Conservation (phyloP, 2,797 vertebrate species). For the Champsocephalus esox region DNA sequence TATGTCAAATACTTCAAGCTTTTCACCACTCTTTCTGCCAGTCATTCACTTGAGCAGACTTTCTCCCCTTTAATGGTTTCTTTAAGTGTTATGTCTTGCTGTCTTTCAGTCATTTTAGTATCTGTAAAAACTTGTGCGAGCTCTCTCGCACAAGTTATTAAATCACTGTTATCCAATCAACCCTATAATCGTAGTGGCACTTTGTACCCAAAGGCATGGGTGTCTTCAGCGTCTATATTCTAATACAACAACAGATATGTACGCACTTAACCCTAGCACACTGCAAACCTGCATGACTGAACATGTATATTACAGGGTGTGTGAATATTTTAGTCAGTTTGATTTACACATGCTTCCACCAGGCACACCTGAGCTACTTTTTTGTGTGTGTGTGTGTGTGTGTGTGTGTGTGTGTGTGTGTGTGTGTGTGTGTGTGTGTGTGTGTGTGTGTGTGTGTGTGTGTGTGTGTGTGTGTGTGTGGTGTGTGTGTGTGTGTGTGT, state of each 20-base stretch:
- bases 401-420: too few relatives aligned
- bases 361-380: too few relatives aligned
- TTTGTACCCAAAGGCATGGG: slow-evolving; percentile 49
- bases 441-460: too few relatives aligned
- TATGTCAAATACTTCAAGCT: not conserved
- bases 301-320: slow-evolving; percentile 54
- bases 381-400: too few relatives aligned
- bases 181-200: slow-evolving; percentile 39
- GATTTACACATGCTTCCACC: not conserved
- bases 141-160: slow-evolving; percentile 26
- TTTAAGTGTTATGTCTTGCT: not conserved
- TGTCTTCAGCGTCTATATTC: slow-evolving; percentile 27
- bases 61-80: slow-evolving; percentile 8
- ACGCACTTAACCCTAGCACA: slow-evolving; percentile 4
- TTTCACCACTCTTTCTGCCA: not conserved
- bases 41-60: slow-evolving; percentile 1
- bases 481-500: too few relatives aligned
- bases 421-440: too few relatives aligned
- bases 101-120: not conserved
- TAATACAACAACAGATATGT: not conserved
- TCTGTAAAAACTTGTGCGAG: slow-evolving; percentile 2
- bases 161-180: slow-evolving; percentile 38
- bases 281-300: slow-evolving; percentile 50
- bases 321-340: slow-evolving; percentile 62
- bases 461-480: too few relatives aligned